A percentile compares a stretch with the other conserved stretches of the same genome.
Conservation (phyloP, 2,888 invertebrate species). For the Tillus elongatus region DNA sequence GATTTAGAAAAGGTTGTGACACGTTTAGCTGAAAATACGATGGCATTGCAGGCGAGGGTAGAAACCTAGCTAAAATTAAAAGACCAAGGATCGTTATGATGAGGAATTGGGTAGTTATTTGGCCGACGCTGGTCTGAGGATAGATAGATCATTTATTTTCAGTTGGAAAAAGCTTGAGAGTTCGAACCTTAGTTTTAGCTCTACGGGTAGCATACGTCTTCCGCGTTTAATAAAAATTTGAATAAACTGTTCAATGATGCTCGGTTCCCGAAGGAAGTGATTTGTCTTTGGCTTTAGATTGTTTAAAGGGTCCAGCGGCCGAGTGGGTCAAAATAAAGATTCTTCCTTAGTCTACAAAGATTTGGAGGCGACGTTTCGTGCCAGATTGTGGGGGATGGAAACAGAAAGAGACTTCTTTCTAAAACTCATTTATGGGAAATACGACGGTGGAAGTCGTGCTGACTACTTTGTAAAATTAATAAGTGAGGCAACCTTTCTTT, state of each 20-base stretch:
- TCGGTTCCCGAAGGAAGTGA: neutral
- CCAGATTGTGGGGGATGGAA: conserved; percentile 11
- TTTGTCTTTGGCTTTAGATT: conserved; percentile 5
- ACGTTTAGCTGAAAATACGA: no score
- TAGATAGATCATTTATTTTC: conserved; percentile 7
- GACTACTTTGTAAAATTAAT: conserved; percentile 11
- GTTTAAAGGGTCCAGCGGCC: conserved; percentile 6
- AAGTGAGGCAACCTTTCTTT: conserved; percentile 6
- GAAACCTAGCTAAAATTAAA: no score
- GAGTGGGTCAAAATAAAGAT: conserved; percentile 9
- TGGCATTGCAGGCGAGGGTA: no score
- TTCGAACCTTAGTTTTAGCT: conserved; percentile 6
- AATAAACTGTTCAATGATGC: conserved; percentile 7
- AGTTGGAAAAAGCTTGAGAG: conserved; percentile 10
- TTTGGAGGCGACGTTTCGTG: conserved; percentile 6
- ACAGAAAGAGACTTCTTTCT: conserved; percentile 7
- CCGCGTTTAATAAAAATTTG: conserved; percentile 9
- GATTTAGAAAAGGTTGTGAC: no score
- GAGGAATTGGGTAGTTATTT: no score
- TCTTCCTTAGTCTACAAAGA: neutral
- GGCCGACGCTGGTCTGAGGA: no score
- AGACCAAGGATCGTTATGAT: no score
- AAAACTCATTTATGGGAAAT: conserved; percentile 7
- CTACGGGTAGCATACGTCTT: conserved; percentile 6
- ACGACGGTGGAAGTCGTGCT: conserved; percentile 4